Conservation (phyloP, 2,797 vertebrate species). For the Coranthus polyacanthus region DNA sequence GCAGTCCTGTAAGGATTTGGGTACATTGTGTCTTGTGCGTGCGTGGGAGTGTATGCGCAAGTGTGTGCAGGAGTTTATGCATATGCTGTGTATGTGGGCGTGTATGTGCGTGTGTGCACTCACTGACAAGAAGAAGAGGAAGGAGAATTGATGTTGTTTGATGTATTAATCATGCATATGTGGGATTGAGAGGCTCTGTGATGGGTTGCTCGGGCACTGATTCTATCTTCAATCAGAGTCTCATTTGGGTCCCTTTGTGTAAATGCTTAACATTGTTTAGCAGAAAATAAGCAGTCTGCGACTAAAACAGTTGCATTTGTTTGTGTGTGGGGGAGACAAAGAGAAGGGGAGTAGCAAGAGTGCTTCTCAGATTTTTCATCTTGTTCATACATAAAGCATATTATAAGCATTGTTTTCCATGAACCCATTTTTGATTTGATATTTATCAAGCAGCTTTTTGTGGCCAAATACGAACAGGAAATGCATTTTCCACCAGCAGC, state of each 20-base stretch:
- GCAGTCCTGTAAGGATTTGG: conserved; percentile 72
- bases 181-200: conserved; percentile 77
- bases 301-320: conserved; percentile 48
- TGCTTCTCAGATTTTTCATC: conserved; percentile 35
- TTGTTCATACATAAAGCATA: conserved; percentile 49
- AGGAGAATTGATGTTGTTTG: conserved; percentile 80
- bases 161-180: conserved; percentile 86
- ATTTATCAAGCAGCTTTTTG: conserved; percentile 59
- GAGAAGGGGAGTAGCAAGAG: conserved; percentile 6
- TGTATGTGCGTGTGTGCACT: conserved; percentile 21
- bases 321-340: conserved; percentile 30
- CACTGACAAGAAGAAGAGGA: conserved; percentile 68
- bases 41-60: not conserved
- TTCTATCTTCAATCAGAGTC: conserved; percentile 81
- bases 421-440: conserved; percentile 37
- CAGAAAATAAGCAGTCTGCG: conserved; percentile 68
- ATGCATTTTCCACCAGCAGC: conserved; percentile 58
- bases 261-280: conserved; percentile 80
- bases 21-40: conserved; percentile 54
- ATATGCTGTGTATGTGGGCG: conserved; percentile 1
- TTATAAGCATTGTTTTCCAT: conserved; percentile 48
- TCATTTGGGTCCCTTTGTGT: conserved; percentile 79
- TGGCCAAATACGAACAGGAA: conserved; percentile 46
- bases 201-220: conserved; percentile 74
- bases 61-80: conserved; percentile 9